A percentile compares a stretch with the other conserved stretches of the same genome.
Evolutionary conservation across 2,888 invertebrate species (phyloP).

Genomic region (Lasioglossum calceatum): DNA sequence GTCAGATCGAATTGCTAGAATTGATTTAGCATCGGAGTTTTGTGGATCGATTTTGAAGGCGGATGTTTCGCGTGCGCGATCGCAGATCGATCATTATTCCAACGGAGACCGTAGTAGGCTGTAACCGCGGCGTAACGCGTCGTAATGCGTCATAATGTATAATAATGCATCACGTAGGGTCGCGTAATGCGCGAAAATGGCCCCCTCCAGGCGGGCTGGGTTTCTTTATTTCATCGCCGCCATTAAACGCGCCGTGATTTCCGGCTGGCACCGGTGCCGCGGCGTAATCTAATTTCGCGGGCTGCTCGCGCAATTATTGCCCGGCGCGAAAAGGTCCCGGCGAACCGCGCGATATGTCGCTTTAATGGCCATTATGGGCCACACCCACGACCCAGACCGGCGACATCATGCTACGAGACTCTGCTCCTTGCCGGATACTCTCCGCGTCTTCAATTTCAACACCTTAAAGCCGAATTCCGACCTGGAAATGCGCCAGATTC

Average conservation of each 20-base stretch:
- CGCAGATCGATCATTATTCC: background rate
- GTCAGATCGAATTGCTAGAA: too few species aligned
- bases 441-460: background rate
- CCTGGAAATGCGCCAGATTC: background rate
- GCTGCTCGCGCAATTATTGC: slow-evolving; percentile 60
- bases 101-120: slow-evolving; percentile 7
- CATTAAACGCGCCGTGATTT: slow-evolving; percentile 65
- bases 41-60: background rate
- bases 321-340: slow-evolving; percentile 40
- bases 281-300: slow-evolving; percentile 63
- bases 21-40: background rate
- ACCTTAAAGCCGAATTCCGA: background rate
- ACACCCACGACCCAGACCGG: background rate
- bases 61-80: background rate
- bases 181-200: slow-evolving; percentile 66
- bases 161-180: slow-evolving; percentile 65
- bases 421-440: background rate
- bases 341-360: slow-evolving; percentile 35
- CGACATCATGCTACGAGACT: background rate
- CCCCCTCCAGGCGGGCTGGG: slow-evolving; percentile 45
- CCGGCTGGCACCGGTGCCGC: slow-evolving; percentile 49
- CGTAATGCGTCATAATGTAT: slow-evolving; percentile 67
- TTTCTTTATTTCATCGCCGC: slow-evolving; percentile 68
- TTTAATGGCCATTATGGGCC: slow-evolving; percentile 46
- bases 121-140: slow-evolving; percentile 58